A percentile compares a stretch with the other conserved stretches of the same genome.
Evolutionary conservation across 2,113 vertebrate genomes (phyloP).

Genomic region (Rhineura floridana): DNA sequence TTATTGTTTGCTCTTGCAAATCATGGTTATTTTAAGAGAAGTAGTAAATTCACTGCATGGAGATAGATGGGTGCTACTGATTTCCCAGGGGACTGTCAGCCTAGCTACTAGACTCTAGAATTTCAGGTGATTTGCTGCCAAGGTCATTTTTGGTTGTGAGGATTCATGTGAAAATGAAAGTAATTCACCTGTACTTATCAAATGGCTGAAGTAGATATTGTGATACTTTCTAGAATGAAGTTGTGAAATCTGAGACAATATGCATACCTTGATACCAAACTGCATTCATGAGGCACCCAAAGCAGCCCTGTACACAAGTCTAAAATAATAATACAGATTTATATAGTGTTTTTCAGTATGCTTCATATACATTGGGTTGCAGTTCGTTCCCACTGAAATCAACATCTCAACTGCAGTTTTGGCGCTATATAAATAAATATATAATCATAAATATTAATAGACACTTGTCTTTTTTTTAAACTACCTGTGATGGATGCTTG

Average conservation of each 20-base stretch:
- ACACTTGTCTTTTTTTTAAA: background rate
- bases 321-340: background rate
- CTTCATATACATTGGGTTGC: background rate
- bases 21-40: background rate
- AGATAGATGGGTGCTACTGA: background rate
- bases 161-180: background rate
- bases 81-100: background rate
- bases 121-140: background rate
- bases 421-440: background rate
- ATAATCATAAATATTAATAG: slow-evolving; percentile 13
- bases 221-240: background rate
- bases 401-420: background rate
- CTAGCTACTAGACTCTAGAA: background rate
- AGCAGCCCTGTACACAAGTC: background rate
- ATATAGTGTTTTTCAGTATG: background rate
- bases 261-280: background rate
- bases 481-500: background rate
- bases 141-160: background rate
- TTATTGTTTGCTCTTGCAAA: background rate
- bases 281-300: background rate
- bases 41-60: background rate
- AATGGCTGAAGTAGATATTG: background rate
- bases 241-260: background rate
- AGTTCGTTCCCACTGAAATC: background rate
- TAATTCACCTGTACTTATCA: background rate